Evolutionary conservation across 1,140 invertebrate species (phyloP), one percentile per base, ranked within the genome.

Genomic region (Caenorhabditis tropicalis): DNA sequence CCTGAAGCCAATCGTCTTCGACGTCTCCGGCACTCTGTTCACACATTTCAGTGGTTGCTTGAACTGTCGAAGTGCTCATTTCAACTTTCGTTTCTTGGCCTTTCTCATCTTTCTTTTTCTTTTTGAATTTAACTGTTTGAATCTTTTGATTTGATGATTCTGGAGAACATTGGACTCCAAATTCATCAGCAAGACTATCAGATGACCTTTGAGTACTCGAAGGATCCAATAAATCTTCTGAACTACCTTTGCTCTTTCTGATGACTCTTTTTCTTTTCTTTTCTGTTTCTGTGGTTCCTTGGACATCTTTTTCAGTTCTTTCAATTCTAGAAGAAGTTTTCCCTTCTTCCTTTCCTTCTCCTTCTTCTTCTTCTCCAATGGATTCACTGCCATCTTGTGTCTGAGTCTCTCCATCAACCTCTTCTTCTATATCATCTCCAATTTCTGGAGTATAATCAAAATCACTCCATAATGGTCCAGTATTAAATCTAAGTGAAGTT

Each of bases 31-130:
- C 51, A 51, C 51, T 81, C 15, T 36, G 48, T 21, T 81, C 79
- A 29, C 51, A 81, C 51, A 51, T 81, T 81, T 81, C 79, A 24
- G 46, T 51, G 27, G 51, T 58, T 21, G 51, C 79, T 58, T 81
- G 79, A 12, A 81, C 79, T 29, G 48, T 58, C 16, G 48, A 51
- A 39, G 48, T 58, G 33, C 60, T 82, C 53, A 48, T 65, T 39
- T 82, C 82, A 96, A 94, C 88, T 91, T 94, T 74, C 12, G 48
- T 9, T 82, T 65, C 56, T 1, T 9, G 10, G 21, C 16, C 39
- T 12, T 65, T 82, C 85, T 60, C 70, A n/a, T 9, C 51, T 15
- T 33, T 43, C 16, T 84, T 60, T 24, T 58, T 82, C 48, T 81
- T 81, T 43, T 53, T 81, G n/a, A 81, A 81, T 31, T 81, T 81